phyloP scores from a whole-genome alignment of 2,888 invertebrate genomes.

The Agrochola lychnidis region DNA sequence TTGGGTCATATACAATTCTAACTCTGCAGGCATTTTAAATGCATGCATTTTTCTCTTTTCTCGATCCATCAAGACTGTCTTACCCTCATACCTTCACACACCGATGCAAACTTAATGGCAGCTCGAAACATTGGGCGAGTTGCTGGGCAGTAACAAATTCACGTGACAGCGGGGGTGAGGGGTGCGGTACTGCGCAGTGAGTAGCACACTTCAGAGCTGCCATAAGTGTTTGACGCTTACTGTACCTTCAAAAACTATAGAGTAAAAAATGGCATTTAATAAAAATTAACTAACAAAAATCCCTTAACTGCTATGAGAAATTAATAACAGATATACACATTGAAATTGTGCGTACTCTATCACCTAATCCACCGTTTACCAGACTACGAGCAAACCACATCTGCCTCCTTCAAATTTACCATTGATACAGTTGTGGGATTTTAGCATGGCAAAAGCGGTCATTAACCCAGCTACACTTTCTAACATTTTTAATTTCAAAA shows the following conservation, averaged over 20 bases:
- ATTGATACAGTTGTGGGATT: neutral
- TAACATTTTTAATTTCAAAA: no score
- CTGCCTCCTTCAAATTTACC: no score
- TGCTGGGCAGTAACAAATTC: no score
- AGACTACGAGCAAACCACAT: neutral
- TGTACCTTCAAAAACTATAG: neutral
- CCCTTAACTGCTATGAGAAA: neutral
- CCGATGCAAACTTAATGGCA: no score
- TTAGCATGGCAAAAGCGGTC: no score
- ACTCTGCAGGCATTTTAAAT: no score
- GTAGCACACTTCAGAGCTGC: no score
- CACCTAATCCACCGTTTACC: neutral
- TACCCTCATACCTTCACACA: neutral
- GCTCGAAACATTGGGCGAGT: no score
- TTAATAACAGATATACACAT: neutral
- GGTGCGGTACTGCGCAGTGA: no score
- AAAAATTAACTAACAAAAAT: neutral
- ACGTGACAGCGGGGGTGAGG: no score
- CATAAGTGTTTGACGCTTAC: no score
- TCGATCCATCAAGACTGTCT: neutral
- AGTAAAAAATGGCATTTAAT: neutral
- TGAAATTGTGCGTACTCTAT: slow-evolving; percentile 19
- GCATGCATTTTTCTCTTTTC: neutral
- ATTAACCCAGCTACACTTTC: no score
- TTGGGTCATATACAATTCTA: neutral